Percentiles rank a stretch among this genome's conserved stretches.
Evolutionary conservation across 2,797 vertebrate genomes (phyloP).

Genomic region (Cuculus canorus): DNA sequence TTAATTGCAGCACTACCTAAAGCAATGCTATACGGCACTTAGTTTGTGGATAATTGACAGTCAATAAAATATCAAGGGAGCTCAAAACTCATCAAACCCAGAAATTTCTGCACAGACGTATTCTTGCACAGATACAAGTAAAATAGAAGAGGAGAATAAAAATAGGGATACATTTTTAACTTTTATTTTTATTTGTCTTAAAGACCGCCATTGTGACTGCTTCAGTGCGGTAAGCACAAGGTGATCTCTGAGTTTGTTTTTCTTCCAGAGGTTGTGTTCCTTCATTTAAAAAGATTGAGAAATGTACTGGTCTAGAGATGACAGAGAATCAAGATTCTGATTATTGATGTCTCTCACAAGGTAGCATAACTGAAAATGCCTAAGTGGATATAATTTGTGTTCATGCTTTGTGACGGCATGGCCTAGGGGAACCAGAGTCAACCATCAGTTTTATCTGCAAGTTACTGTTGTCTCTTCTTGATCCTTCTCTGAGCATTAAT

Average conservation of each 20-base stretch:
- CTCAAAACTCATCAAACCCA: background rate
- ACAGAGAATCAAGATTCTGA: background rate
- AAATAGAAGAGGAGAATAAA: background rate
- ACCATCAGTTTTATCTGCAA: background rate
- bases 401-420: background rate
- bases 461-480: background rate
- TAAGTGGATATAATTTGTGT: background rate
- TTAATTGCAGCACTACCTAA: constrained; percentile 52
- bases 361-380: background rate
- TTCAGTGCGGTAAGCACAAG: background rate
- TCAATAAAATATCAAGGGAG: constrained; percentile 21
- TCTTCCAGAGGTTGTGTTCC: background rate
- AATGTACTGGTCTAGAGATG: background rate
- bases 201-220: background rate
- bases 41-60: background rate
- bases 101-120: background rate
- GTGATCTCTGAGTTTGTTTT: background rate
- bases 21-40: background rate
- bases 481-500: background rate
- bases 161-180: background rate
- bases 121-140: background rate
- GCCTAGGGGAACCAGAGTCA: background rate
- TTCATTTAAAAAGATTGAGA: background rate
- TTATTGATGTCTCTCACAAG: background rate
- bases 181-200: background rate